Evolutionary conservation across 1,140 invertebrate genomes (phyloP).

Genomic region (Wasmannia auropunctata): DNA sequence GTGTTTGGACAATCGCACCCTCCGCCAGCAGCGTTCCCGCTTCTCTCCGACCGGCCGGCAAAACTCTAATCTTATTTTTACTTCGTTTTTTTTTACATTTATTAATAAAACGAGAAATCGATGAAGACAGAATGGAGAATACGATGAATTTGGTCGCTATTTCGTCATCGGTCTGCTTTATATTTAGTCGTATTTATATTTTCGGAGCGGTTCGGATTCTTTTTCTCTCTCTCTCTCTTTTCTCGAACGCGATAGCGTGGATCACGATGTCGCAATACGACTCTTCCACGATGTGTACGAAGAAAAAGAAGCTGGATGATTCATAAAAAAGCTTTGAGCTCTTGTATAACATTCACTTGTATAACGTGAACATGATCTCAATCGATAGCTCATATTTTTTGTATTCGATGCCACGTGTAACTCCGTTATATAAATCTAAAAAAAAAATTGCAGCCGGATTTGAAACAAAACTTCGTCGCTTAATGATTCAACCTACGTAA

Average conservation of each 20-base stretch:
- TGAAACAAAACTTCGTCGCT: background rate
- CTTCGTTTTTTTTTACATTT: background rate
- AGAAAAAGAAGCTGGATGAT: slow-evolving; percentile 14
- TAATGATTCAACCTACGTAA: background rate
- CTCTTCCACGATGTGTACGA: background rate
- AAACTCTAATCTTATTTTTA: background rate
- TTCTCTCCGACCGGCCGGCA: slow-evolving; percentile 24
- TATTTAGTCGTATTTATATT: background rate
- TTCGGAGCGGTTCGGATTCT: background rate
- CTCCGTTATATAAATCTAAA: background rate
- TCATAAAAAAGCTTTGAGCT: slow-evolving; percentile 7
- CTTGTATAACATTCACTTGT: background rate
- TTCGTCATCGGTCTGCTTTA: background rate
- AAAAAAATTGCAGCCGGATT: background rate
- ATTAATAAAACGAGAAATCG: background rate
- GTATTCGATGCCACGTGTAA: background rate
- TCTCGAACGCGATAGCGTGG: background rate
- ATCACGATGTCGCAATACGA: background rate
- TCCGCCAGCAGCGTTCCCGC: slow-evolving; percentile 28
- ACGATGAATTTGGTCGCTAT: background rate
- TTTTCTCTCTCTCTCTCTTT: too few species aligned
- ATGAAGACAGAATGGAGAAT: background rate
- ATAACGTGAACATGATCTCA: background rate
- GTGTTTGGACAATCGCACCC: slow-evolving; percentile 27
- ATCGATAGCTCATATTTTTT: background rate